These are phyloP conservation scores for Trachops cirrhosus DNA, from an alignment of 2,797 vertebrate species.

Conservation along the genomic window DNA sequence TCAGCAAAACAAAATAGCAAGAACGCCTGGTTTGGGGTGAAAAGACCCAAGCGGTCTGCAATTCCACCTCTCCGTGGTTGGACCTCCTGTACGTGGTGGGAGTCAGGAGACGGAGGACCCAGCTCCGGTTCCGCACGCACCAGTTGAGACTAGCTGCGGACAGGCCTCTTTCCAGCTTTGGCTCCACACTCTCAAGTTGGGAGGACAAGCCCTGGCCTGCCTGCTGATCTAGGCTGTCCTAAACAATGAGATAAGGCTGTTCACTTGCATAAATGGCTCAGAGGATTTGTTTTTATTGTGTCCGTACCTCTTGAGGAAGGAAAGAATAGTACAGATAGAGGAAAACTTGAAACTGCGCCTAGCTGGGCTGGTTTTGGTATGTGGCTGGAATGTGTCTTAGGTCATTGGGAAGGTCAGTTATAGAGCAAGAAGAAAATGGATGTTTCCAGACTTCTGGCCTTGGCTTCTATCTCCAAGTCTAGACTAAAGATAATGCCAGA, in stretches of 20 bases:
- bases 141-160: background rate
- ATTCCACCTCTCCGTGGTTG: background rate
- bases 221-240: background rate
- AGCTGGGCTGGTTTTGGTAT: background rate
- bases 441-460: conserved; percentile 62
- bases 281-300: conserved; percentile 43
- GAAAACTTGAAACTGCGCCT: background rate
- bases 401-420: conserved; percentile 41
- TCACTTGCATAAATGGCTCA: background rate
- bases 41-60: background rate
- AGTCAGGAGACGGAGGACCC: background rate
- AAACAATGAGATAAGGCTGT: background rate
- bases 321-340: background rate
- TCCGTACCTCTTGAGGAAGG: background rate
- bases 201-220: background rate
- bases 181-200: background rate
- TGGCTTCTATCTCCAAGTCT: conserved; percentile 64
- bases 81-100: background rate
- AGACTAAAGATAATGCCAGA: conserved; percentile 68
- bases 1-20: background rate
- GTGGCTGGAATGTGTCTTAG: background rate
- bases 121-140: background rate
- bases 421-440: conserved; percentile 38
- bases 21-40: background rate
- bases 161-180: background rate